These are phyloP conservation scores for Elymnias hypermnestra DNA, from an alignment of 1,140 invertebrate species.

Conservation along the genomic window DNA sequence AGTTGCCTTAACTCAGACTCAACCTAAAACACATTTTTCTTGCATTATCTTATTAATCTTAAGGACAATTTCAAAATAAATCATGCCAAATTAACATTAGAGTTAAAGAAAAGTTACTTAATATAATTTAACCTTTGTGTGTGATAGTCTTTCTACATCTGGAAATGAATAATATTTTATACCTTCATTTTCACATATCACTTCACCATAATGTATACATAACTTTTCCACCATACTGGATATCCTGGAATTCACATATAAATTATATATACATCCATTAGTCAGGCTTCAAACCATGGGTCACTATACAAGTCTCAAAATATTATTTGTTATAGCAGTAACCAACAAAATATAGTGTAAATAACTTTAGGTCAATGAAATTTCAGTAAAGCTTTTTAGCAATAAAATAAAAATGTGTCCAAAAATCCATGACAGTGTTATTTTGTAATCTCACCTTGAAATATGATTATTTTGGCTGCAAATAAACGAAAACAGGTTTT, in stretches of 20 bases:
- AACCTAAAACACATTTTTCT: no score
- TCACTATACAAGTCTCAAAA: no score
- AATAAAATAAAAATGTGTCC: no score
- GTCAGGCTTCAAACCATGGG: no score
- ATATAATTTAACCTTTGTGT: constrained; percentile 44
- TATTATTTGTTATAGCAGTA: no score
- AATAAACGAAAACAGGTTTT: constrained; percentile 97
- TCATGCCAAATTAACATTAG: no score
- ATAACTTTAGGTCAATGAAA: no score
- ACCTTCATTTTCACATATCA: constrained; percentile 82
- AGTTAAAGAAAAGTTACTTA: no score
- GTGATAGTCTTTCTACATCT: constrained; percentile 79
- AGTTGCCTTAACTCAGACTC: constrained; percentile 84
- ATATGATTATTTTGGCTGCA: constrained; percentile 99
- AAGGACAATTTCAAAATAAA: no score
- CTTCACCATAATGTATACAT: constrained; percentile 87
- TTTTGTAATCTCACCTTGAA: constrained; percentile 85
- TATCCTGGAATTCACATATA: constrained; percentile 78
- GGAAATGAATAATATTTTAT: constrained; percentile 89
- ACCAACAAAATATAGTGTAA: not conserved
- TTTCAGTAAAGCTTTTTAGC: no score
- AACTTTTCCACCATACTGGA: constrained; percentile 94
- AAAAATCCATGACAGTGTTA: no score
- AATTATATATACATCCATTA: constrained; percentile 6
- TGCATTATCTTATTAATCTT: no score